Percentiles rank a stretch among this genome's conserved stretches.
Conservation (phyloP, 2,888 invertebrate genomes). For the Stenodera caucasica region DNA sequence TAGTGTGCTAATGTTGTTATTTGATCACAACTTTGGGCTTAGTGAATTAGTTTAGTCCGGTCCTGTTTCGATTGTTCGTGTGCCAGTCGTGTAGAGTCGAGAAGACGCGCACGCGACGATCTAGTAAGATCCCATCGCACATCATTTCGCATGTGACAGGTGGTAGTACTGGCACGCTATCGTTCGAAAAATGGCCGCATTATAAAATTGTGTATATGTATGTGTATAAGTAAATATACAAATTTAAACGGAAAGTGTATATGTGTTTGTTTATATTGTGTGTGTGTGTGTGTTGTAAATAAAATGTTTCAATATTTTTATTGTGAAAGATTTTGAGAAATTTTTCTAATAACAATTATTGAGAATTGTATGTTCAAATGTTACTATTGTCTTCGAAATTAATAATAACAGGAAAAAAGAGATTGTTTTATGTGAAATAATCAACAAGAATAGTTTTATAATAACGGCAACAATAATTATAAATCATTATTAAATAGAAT, state of each 20-base stretch:
- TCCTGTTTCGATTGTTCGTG: constrained; percentile 13
- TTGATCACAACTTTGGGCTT: too few relatives aligned
- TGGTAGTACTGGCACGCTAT: constrained; percentile 55
- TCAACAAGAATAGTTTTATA: not conserved
- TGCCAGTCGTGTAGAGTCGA: constrained; percentile 34
- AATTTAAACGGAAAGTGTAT: not conserved
- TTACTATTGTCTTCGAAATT: too few relatives aligned
- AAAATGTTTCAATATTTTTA: too few relatives aligned
- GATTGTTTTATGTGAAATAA: not conserved
- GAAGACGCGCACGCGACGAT: constrained; percentile 45
- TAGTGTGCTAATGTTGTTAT: too few relatives aligned
- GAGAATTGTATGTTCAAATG: too few relatives aligned
- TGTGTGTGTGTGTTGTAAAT: not conserved
- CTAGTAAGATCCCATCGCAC: constrained; percentile 35
- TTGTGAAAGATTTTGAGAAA: too few relatives aligned
- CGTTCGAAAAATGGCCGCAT: constrained; percentile 52
- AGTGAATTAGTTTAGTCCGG: not conserved
- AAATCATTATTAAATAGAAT: not conserved
- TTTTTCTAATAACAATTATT: too few relatives aligned
- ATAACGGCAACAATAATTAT: not conserved
- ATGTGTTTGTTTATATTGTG: not conserved
- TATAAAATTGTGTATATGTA: constrained; percentile 28
- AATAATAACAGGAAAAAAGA: not conserved
- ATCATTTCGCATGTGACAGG: constrained; percentile 52
- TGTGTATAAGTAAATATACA: not conserved